Evolutionary conservation across 2,888 invertebrate species (phyloP).

Genomic region (Drosophila stalkeri): DNA sequence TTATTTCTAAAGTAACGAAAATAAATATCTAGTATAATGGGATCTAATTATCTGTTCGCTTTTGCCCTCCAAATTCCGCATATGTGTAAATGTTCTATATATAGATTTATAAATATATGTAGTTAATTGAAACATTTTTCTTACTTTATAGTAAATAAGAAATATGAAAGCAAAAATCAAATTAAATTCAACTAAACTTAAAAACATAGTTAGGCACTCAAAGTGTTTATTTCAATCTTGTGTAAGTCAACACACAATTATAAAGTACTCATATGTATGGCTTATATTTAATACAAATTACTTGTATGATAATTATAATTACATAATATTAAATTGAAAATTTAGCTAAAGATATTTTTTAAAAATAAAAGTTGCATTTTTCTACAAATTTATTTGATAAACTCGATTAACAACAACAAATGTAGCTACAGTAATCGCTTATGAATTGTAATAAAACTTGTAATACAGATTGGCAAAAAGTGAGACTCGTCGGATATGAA

Average conservation of each 20-base stretch:
- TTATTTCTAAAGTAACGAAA: slow-evolving; percentile 35
- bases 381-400: slow-evolving; percentile 71
- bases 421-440: slow-evolving; percentile 26
- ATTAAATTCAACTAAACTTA: slow-evolving; percentile 69
- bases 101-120: slow-evolving; percentile 19
- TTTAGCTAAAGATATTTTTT: slow-evolving; percentile 65
- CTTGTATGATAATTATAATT: slow-evolving; percentile 34
- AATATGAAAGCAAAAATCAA: slow-evolving; percentile 49
- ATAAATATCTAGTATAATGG: slow-evolving; percentile 12
- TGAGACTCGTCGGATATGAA: neutral
- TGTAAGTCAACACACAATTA: slow-evolving; percentile 34
- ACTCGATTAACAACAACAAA: slow-evolving; percentile 43
- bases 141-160: slow-evolving; percentile 51
- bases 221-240: slow-evolving; percentile 67
- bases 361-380: slow-evolving; percentile 65
- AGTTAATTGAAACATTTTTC: slow-evolving; percentile 35
- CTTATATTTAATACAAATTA: slow-evolving; percentile 27
- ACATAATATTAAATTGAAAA: slow-evolving; percentile 46
- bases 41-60: slow-evolving; percentile 26
- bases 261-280: slow-evolving; percentile 24
- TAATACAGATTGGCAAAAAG: neutral
- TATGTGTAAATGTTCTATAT: slow-evolving; percentile 30
- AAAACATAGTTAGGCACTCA: slow-evolving; percentile 68
- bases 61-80: slow-evolving; percentile 33
- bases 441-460: slow-evolving; percentile 1